Base-by-base conservation (phyloP, 2,888 invertebrate genomes). In the Latheticus oryzae region DNA sequence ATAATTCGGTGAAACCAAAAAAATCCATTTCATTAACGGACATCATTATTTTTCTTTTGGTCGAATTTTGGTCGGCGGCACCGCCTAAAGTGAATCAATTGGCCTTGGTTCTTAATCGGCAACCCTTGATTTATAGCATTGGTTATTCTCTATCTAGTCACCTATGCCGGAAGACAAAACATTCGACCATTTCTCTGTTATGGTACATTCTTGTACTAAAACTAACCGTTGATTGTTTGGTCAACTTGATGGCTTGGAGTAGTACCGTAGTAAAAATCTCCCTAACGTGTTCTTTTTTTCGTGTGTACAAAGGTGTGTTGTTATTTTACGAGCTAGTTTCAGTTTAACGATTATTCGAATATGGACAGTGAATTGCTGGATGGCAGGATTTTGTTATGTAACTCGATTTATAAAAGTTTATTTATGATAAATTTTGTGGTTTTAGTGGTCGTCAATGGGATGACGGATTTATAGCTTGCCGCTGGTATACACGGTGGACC, bases 141-240 rank as follows among this genome's bases (percentile, higher is more conserved):
- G 56, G 66, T 67, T 67, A 63, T 64, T 58, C 56, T 64, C 67
- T 60, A 67, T 66, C 66, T 67, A 66, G 66, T 68, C 66, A 67
- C 65, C 65, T 65, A 63, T 66, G 68, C 68, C 68, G 66, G 68
- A 68, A 67, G 68, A 68, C 67, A 64, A 64, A 60, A 63, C 59
- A 60, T 48, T 56, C 55, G 66, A 58, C 64, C 67, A 67, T 61
- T 56, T 24, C 52, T 12, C 16, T 45, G 16, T n/a, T 12, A 13
- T 35, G 26, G 35, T 17, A 24, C n/a, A n/a, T n/a, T n/a, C n/a
- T n/a, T n/a, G n/a, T n/a, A n/a, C 16, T 5, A 9, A 11, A 13
- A 11, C 38, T 15, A 17, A 42, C 24, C 23, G 2, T 9, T 9
- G 28, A 35, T 35, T 30, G 47, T 47, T 26, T 64, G 64, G 63